Base-by-base conservation (phyloP, 1,140 invertebrate genomes). In the Galleria mellonella region DNA sequence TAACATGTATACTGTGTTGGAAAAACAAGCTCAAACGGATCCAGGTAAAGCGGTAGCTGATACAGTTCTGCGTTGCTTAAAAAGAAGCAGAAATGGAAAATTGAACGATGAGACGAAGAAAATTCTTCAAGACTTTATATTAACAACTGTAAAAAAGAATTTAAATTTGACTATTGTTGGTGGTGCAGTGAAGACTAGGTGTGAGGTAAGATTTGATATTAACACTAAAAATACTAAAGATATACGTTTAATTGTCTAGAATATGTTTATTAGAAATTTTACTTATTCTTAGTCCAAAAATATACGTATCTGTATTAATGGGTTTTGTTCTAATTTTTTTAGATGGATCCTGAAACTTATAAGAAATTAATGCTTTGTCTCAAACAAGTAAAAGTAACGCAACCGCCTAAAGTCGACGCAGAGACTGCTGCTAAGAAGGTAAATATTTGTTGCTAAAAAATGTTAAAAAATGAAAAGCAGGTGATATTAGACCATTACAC, bases 141-240 rank as follows among this genome's bases (percentile, higher is more conserved):
- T 83, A 41, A 65, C 53, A 10, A 66, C 61, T 0, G 59, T 84
- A 0, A 82, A 77, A 39, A 78, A 77, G 51, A 73, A 84, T 64
- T 68, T 84, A 36, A 78, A 78, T 51, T 54, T 78, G 17, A 78
- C 77, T 1, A 78, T 84, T 13, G 57, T 84, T 28, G 81, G 76
- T 27, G 81, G 81, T n/a, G 81, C 81, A 33, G 73, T 83, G 8
- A 84, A 83, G 38, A 84, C 81, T 12, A 63, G 81, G 54, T 84
- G 81, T 48, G 77, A 84, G 67, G 77, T 84, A 55, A 49, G 43
- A 49, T 37, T 47, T 43, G 37, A 31, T 23, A 23, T 23, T 23
- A 23, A 23, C 17, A 6, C 6, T 23, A 6, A 6, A 3, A 23
- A 6, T 23, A 23, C n/a, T 23, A 23, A 3, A 3, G 17, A 23